phyloP scores from a whole-genome alignment of 2,113 vertebrate species.

The Nematolebias whitei region DNA sequence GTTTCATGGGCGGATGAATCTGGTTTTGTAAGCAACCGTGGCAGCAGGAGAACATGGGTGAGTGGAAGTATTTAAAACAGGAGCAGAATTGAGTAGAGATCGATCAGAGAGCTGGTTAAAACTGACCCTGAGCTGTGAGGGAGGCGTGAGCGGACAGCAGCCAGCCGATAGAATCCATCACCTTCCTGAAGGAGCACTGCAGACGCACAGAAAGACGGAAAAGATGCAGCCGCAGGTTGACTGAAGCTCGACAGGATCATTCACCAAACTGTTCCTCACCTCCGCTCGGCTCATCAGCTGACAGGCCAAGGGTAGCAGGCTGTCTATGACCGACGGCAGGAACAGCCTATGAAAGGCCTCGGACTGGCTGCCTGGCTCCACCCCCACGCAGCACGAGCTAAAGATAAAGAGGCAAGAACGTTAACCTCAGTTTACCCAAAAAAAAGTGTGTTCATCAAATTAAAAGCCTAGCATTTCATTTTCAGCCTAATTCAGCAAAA shows the following conservation, averaged over 20 bases:
- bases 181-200: slow-evolving; percentile 80
- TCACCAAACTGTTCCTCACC: slow-evolving; percentile 18
- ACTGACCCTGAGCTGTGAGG: slow-evolving; percentile 83
- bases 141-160: slow-evolving; percentile 81
- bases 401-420: background rate
- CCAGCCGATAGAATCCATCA: slow-evolving; percentile 86
- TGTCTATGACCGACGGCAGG: slow-evolving; percentile 61
- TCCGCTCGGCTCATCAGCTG: slow-evolving; percentile 43
- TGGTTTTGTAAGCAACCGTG: background rate
- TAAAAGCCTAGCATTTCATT: too few species aligned
- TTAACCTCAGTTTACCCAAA: background rate
- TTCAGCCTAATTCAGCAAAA: too few species aligned
- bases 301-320: slow-evolving; percentile 62
- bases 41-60: background rate
- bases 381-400: slow-evolving; percentile 67
- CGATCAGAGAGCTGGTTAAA: background rate
- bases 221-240: background rate
- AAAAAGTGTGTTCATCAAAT: background rate
- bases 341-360: slow-evolving; percentile 59
- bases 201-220: background rate
- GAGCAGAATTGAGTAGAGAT: too few species aligned
- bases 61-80: too few species aligned
- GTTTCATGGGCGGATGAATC: background rate
- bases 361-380: slow-evolving; percentile 10
- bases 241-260: background rate